Base-by-base conservation (phyloP, 1,140 invertebrate species). In the Drosophila carrolli region DNA sequence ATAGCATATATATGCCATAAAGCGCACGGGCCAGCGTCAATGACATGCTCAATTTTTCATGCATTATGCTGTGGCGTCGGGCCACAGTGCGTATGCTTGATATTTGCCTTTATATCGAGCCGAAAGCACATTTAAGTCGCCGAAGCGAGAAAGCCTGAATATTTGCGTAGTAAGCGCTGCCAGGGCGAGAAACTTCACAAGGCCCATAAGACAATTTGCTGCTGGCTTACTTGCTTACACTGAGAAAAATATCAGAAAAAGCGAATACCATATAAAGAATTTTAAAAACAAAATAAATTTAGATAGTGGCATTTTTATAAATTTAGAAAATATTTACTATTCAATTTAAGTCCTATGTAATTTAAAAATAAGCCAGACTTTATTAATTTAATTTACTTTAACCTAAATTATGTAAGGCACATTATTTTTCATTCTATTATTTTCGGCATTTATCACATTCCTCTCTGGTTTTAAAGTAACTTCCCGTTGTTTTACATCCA, bases 41-140 rank as follows among this genome's bases (percentile, higher is more conserved):
- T 88, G 82, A 88, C 79, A 86, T 82, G 75, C 75, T 86, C 70
- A 82, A 86, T 88, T 88, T 86, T 82, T 86, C 75, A 82, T 88
- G 80, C 83, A 86, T 86, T 86, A 83, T 88, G 79, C 75, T 66
- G 71, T 50, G 37, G 46, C 23, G 37, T 14, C 44, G 44, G 57
- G 27, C 16, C 66, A 83, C 83, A 53, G 67, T 89, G 83, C 83
- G 83, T 88, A 89, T 88, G 83, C 83, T 88, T 89, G 81, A 88
- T 88, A 89, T 86, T 86, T 86, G 75, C 83, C 51, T 59, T 63
- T 77, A 43, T 77, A 83, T 89, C 72, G 80, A 54, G 41, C 66
- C 73, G 83, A 83, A 65, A 79, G 77, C 83, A 78, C 78, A 88
- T 88, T 80, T 88, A 88, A 89, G 83, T 75, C 68, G 66, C 65